These are phyloP conservation scores for roundworm (Caenorhabditis elegans) DNA, from an alignment of 1,140 invertebrate species.

Conservation along the genomic window DNA sequence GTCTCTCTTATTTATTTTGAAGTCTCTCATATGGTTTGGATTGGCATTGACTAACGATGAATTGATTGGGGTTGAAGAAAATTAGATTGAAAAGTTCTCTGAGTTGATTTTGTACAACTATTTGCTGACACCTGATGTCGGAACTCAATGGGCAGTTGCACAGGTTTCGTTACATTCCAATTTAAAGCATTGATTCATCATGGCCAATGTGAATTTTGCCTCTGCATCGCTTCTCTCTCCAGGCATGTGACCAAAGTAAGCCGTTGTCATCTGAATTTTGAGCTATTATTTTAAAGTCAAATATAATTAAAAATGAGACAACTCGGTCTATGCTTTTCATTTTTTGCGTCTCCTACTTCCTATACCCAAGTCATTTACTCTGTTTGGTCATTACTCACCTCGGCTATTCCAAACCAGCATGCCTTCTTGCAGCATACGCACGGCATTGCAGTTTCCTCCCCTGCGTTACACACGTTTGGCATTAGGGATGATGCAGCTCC, in stretches of 20 bases:
- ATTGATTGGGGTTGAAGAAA: too few relatives aligned
- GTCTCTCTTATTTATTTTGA: too few relatives aligned
- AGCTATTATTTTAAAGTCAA: background rate
- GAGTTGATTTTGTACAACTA: too few relatives aligned
- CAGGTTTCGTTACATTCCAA: background rate
- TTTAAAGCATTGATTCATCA: constrained; percentile 5
- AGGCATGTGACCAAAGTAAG: background rate
- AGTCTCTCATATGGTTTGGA: too few relatives aligned
- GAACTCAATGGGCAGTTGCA: background rate
- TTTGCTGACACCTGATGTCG: too few relatives aligned
- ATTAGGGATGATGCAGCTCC: background rate
- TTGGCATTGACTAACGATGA: too few relatives aligned
- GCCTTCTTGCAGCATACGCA: constrained; percentile 4
- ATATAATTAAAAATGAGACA: background rate
- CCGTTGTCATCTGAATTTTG: background rate
- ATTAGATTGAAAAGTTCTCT: too few relatives aligned
- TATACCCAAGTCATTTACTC: background rate
- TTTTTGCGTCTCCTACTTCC: background rate
- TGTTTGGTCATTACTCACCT: constrained; percentile 2
- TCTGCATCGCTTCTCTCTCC: background rate
- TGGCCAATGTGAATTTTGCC: background rate
- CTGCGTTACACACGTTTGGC: background rate
- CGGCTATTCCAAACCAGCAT: constrained; percentile 1
- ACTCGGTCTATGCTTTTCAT: background rate
- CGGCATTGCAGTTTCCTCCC: background rate